These are phyloP conservation scores for Egretta garzetta DNA, from an alignment of 2,113 vertebrate species.

Conservation along the genomic window DNA sequence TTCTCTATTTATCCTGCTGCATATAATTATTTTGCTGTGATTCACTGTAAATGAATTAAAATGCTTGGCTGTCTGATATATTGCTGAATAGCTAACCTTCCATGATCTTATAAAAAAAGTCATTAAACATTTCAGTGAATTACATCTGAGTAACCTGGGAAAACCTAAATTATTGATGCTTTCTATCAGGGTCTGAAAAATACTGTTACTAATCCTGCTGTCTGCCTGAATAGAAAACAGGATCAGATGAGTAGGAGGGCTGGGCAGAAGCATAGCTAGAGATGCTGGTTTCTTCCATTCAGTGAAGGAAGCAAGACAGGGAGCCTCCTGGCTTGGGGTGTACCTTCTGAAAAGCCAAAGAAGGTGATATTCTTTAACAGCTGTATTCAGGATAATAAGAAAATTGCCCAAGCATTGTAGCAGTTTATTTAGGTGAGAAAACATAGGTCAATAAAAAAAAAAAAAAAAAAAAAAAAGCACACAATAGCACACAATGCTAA, in stretches of 20 bases:
- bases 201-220: background rate
- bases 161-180: slow-evolving; percentile 24
- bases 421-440: background rate
- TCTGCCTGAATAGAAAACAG: background rate
- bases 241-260: background rate
- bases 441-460: background rate
- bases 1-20: background rate
- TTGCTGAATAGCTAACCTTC: background rate
- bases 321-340: background rate
- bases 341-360: background rate
- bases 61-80: background rate
- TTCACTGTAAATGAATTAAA: background rate
- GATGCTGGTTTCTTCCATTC: background rate
- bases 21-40: background rate
- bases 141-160: background rate
- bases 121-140: background rate
- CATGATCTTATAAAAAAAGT: background rate
- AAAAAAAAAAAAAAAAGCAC: background rate
- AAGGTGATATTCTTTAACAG: background rate
- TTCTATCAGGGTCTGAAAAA: background rate
- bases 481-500: background rate
- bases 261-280: background rate
- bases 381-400: background rate
- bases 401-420: background rate
- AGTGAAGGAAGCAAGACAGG: background rate